phyloP scores from a whole-genome alignment of 2,797 vertebrate species.

The Chrysocyon brachyurus region DNA sequence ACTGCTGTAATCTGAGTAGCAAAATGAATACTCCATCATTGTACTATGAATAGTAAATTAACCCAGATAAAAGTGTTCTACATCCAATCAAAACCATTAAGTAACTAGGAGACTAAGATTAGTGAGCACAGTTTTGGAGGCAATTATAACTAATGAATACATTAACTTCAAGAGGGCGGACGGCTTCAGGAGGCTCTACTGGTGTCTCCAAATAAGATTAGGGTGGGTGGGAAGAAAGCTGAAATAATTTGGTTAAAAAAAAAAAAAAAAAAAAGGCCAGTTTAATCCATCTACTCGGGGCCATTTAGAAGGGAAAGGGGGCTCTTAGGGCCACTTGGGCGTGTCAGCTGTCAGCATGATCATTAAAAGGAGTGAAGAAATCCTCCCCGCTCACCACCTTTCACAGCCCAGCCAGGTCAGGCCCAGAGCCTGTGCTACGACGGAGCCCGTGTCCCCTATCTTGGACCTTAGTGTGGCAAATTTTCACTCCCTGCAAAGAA shows the following conservation, averaged over 20 bases:
- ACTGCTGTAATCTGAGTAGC: conserved; percentile 89
- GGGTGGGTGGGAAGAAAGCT: conserved; percentile 80
- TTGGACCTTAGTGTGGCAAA: background rate
- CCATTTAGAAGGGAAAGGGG: conserved; percentile 78
- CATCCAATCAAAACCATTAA: conserved; percentile 90
- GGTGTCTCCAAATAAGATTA: conserved; percentile 86
- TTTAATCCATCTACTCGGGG: conserved; percentile 68
- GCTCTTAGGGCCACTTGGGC: conserved; percentile 59
- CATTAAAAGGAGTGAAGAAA: background rate
- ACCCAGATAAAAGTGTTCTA: conserved; percentile 90
- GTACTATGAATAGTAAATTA: conserved; percentile 91
- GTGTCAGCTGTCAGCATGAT: background rate
- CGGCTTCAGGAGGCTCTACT: conserved; percentile 68
- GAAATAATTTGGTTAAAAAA: conserved; percentile 45
- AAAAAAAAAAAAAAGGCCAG: conserved; percentile 74
- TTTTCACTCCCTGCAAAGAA: background rate
- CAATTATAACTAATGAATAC: conserved; percentile 91
- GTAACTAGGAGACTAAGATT: conserved; percentile 88
- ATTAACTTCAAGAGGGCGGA: conserved; percentile 85
- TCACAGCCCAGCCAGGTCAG: rapidly evolving
- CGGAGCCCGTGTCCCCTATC: background rate
- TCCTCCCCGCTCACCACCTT: rapidly evolving
- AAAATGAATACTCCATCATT: conserved; percentile 91
- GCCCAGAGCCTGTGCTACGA: background rate
- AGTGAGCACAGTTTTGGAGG: conserved; percentile 85